A percentile compares a stretch with the other conserved stretches of the same genome.
These are phyloP conservation scores for Telmatherina bonti DNA, from an alignment of 2,797 vertebrate species.

Conservation along the genomic window DNA sequence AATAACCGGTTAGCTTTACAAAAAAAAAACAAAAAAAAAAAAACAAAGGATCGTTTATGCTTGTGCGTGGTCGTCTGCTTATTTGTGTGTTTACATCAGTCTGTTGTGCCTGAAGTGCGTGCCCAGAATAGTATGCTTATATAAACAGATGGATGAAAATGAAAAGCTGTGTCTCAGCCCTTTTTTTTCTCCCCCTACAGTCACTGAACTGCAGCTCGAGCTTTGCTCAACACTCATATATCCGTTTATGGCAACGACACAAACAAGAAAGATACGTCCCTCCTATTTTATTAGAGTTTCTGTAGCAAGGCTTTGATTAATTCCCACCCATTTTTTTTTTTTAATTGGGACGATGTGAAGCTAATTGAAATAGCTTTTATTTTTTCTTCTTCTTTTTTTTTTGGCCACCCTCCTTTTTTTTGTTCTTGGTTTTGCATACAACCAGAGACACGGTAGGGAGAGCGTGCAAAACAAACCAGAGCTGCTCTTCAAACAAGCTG, in stretches of 20 bases:
- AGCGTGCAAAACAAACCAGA: conserved; percentile 56
- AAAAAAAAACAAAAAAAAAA: conserved; percentile 3
- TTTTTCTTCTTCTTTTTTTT: neutral
- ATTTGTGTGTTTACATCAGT: conserved; percentile 50
- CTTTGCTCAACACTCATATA: conserved; percentile 46
- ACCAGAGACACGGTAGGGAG: conserved; percentile 42
- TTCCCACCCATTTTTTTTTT: conserved; percentile 19
- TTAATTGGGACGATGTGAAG: conserved; percentile 39
- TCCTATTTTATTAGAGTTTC: conserved; percentile 6
- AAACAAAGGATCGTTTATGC: neutral
- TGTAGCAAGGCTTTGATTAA: conserved; percentile 24
- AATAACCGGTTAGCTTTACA: conserved; percentile 17
- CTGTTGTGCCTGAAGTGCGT: conserved; percentile 53
- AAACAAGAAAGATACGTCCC: conserved; percentile 21
- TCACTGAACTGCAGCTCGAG: conserved; percentile 35
- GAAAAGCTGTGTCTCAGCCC: conserved; percentile 37
- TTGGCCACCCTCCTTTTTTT: conserved; percentile 13
- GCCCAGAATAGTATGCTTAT: conserved; percentile 60
- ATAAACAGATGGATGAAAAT: conserved; percentile 65
- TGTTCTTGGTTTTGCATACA: conserved; percentile 72
- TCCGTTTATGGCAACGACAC: conserved; percentile 10
- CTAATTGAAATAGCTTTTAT: conserved; percentile 31
- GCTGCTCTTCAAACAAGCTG: conserved; percentile 68
- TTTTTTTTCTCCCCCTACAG: conserved; percentile 9
- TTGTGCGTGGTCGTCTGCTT: neutral